A percentile compares a stretch with the other conserved stretches of the same genome.
Evolutionary conservation across 2,888 invertebrate species (phyloP).

Genomic region (Cepaea hortensis): DNA sequence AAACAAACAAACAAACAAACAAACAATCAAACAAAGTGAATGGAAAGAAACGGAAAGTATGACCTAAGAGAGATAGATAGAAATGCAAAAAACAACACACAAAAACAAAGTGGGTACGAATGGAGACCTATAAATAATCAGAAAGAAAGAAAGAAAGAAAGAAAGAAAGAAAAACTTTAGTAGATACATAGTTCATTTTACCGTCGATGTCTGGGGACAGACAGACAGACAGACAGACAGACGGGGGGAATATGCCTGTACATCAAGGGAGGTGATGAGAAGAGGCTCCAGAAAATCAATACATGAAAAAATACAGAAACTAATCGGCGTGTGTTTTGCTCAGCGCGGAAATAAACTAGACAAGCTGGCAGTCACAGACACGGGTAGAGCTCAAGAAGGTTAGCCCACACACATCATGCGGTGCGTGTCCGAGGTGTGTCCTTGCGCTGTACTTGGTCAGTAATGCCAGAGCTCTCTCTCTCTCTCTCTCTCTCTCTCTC

Average conservation of each 20-base stretch:
- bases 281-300: not conserved
- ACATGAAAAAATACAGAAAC: too few relatives aligned
- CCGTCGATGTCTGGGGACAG: not conserved
- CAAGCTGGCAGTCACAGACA: not conserved
- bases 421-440: too few relatives aligned
- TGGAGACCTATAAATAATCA: not conserved
- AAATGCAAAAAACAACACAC: not conserved
- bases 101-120: not conserved
- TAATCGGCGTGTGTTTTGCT: too few relatives aligned
- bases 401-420: too few relatives aligned
- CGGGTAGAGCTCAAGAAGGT: too few relatives aligned
- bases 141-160: not conserved
- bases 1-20: too few relatives aligned
- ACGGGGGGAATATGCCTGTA: not conserved
- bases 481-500: not conserved
- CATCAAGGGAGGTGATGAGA: not conserved
- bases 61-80: too few relatives aligned
- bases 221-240: not conserved
- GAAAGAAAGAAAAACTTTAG: not conserved
- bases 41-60: too few relatives aligned
- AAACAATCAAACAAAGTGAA: too few relatives aligned
- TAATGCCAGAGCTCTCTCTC: too few relatives aligned
- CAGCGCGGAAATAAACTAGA: not conserved
- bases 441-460: too few relatives aligned
- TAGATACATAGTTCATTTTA: too few relatives aligned